A percentile compares a stretch with the other conserved stretches of the same genome.
Conservation (phyloP, 1,140 invertebrate species). For the Drosophila tani region DNA sequence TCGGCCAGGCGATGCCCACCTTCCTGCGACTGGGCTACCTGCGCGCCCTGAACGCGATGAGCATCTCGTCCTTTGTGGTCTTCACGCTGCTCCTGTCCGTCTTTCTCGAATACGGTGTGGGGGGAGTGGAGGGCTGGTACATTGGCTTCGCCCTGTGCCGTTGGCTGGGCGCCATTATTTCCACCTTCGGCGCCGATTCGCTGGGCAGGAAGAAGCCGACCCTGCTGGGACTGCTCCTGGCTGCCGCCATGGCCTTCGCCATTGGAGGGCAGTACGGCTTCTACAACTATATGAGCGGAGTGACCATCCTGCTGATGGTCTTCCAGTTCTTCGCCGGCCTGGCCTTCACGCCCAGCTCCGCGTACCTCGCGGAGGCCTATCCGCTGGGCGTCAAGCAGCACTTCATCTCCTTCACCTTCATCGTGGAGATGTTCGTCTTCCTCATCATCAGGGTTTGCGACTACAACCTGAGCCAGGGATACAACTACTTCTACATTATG, state of each 20-base stretch:
- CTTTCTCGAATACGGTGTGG: accelerated
- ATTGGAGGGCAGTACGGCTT: conserved; percentile 22
- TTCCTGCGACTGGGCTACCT: conserved; percentile 36
- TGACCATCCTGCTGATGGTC: conserved; percentile 4
- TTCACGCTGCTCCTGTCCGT: not conserved
- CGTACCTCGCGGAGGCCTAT: conserved; percentile 60
- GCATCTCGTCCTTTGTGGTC: conserved; percentile 26
- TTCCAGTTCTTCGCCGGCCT: conserved; percentile 54
- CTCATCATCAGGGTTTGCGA: conserved; percentile 33
- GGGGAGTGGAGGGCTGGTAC: not conserved
- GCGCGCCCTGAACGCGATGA: conserved; percentile 57
- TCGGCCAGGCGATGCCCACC: conserved; percentile 42
- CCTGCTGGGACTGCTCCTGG: conserved; percentile 40
- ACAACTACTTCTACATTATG: conserved; percentile 51
- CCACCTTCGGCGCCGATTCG: conserved; percentile 29
- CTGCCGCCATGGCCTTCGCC: conserved; percentile 33
- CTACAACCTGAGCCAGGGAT: not conserved
- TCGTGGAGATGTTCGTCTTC: conserved; percentile 58
- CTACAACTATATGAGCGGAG: not conserved
- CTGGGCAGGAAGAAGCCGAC: conserved; percentile 54
- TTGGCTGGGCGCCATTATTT: conserved; percentile 14
- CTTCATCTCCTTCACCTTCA: conserved; percentile 55
- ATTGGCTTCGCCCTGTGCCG: conserved; percentile 42
- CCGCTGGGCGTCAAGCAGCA: conserved; percentile 63
- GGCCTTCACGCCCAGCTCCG: conserved; percentile 45